phyloP scores from a whole-genome alignment of 2,113 vertebrate species.

The Burhinus oedicnemus region DNA sequence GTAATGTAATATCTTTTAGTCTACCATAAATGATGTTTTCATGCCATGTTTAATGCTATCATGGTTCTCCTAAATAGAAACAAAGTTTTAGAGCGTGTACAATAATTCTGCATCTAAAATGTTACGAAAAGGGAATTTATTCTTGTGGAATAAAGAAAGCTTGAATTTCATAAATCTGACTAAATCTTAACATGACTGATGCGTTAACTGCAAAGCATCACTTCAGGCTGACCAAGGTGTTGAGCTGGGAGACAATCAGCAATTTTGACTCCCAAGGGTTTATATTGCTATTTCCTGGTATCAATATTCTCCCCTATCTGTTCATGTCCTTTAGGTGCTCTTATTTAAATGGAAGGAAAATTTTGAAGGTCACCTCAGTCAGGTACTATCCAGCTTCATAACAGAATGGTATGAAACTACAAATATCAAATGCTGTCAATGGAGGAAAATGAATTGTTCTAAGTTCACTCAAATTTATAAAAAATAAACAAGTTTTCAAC shows the following conservation, averaged over 20 bases:
- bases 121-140: background rate
- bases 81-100: background rate
- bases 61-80: background rate
- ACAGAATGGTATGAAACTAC: background rate
- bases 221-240: background rate
- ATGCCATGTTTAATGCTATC: background rate
- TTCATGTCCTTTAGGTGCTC: background rate
- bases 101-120: background rate
- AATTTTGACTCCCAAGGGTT: background rate
- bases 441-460: background rate
- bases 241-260: background rate
- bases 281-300: background rate
- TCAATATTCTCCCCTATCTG: background rate
- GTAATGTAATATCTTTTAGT: background rate
- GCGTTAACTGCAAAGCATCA: background rate
- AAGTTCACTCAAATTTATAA: background rate
- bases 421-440: background rate
- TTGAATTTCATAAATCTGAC: background rate
- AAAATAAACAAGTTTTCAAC: background rate
- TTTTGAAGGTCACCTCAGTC: background rate
- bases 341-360: background rate
- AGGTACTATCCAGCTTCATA: background rate
- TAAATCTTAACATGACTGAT: background rate
- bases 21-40: slow-evolving; percentile 1
- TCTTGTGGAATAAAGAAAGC: background rate